phyloP scores from a whole-genome alignment of 2,113 vertebrate genomes.

The Myrmophylax atrothorax region DNA sequence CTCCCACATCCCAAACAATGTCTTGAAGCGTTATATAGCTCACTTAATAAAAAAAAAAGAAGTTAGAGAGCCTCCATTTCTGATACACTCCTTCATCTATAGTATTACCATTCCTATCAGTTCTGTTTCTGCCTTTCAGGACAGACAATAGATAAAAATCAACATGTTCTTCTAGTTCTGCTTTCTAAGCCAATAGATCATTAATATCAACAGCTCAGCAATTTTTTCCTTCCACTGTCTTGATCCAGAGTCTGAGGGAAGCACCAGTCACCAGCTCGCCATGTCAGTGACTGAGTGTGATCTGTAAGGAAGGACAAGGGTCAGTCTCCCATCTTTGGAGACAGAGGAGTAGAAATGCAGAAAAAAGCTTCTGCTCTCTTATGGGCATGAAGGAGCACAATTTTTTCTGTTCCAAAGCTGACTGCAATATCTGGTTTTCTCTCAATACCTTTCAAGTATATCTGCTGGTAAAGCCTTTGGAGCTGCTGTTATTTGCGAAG shows the following conservation, averaged over 20 bases:
- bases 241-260: neutral
- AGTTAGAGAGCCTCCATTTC: neutral
- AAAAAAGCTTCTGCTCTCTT: neutral
- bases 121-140: neutral
- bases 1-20: neutral
- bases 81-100: neutral
- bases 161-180: neutral
- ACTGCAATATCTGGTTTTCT: neutral
- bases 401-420: neutral
- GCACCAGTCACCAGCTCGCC: neutral
- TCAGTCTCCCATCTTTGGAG: neutral
- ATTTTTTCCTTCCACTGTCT: neutral
- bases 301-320: neutral
- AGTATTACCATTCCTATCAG: neutral
- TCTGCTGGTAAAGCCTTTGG: neutral
- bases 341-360: neutral
- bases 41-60: neutral
- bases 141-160: neutral
- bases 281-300: fast-evolving
- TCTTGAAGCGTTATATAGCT: neutral
- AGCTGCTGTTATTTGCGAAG: neutral
- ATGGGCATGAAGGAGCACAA: neutral
- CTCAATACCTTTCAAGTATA: neutral
- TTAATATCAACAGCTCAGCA: neutral
- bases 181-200: neutral